These are phyloP conservation scores for Hoplias malabaricus DNA, from an alignment of 2,113 vertebrate species.

Conservation along the genomic window DNA sequence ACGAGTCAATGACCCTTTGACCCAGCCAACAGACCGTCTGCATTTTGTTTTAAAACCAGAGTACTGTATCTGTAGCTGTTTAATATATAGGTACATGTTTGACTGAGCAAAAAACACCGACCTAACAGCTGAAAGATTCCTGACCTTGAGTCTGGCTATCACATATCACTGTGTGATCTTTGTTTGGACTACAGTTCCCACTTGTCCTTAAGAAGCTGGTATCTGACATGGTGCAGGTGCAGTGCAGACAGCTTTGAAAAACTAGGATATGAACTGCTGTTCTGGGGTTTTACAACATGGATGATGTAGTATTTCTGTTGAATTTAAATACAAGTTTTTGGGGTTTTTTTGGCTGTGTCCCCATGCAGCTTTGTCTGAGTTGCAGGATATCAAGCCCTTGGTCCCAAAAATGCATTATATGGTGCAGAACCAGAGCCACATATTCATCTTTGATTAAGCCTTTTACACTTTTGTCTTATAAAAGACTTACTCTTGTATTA, in stretches of 20 bases:
- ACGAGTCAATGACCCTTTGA: too few relatives aligned
- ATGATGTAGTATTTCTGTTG: background rate
- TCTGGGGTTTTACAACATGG: background rate
- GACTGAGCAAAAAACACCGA: background rate
- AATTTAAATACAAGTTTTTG: too few relatives aligned
- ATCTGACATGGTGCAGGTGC: background rate
- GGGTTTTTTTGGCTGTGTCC: too few relatives aligned
- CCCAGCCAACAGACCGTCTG: too few relatives aligned
- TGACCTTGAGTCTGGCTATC: background rate
- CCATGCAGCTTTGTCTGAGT: background rate
- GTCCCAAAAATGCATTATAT: background rate
- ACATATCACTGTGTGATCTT: background rate
- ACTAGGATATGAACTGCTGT: background rate
- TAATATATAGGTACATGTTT: too few relatives aligned
- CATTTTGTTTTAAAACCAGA: too few relatives aligned
- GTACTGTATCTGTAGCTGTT: too few relatives aligned
- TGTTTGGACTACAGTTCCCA: background rate
- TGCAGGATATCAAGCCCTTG: background rate
- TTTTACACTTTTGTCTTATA: background rate
- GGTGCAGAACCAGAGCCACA: background rate
- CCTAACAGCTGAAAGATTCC: background rate
- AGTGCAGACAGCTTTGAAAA: background rate
- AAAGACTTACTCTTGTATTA: background rate
- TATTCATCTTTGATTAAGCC: conserved; percentile 9
- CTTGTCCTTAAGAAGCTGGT: background rate